phyloP scores from a whole-genome alignment of 2,113 vertebrate genomes.

The Piprites chloris region DNA sequence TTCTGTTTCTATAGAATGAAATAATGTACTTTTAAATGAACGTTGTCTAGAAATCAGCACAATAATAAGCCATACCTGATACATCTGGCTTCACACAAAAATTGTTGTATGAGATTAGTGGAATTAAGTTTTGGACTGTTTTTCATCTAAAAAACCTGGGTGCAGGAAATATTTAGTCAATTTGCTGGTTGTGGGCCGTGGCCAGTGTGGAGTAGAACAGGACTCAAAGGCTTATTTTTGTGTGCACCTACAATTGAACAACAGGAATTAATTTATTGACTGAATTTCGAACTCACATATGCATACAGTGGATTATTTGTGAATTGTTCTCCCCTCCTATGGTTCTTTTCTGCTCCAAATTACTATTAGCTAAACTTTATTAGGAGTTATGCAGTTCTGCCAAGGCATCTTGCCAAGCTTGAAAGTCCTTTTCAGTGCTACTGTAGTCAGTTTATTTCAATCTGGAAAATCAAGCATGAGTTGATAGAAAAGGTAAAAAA shows the following conservation, averaged over 20 bases:
- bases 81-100: neutral
- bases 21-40: neutral
- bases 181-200: neutral
- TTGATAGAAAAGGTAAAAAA: neutral
- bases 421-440: neutral
- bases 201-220: neutral
- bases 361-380: neutral
- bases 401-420: neutral
- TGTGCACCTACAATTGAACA: neutral
- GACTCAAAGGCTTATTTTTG: neutral
- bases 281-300: neutral
- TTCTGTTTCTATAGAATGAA: neutral
- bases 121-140: constrained; percentile 40
- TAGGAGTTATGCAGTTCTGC: neutral
- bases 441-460: neutral
- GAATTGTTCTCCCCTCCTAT: neutral
- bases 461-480: neutral
- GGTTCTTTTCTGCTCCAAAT: neutral
- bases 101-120: neutral
- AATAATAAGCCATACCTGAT: neutral
- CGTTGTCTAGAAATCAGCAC: neutral
- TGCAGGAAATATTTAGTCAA: neutral
- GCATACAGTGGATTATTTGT: neutral
- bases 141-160: neutral
- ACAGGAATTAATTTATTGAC: neutral